Base-by-base conservation (phyloP, 2,797 vertebrate species). In the Rallus crepitans region DNA sequence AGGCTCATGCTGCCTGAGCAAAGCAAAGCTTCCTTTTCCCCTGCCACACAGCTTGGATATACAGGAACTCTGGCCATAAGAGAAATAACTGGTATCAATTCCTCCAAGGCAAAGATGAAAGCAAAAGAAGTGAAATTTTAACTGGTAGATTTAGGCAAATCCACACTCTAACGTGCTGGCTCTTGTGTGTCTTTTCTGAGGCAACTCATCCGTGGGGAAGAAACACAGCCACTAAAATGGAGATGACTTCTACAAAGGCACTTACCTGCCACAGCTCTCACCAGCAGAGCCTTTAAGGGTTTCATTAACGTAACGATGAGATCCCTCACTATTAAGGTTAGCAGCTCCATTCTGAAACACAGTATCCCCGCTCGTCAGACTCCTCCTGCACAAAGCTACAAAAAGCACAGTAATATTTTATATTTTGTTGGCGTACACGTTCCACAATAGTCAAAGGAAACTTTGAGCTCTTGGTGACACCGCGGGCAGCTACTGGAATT, bases 101-200 rank as follows among this genome's bases (percentile, higher is more conserved):
- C 27, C 30, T 40, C 15, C 23, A 50, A 73, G 28, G 6, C 27
- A 89, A 82, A 89, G 14, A 72, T 3, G 28, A 92, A 81, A 52
- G 5, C 15, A 69, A 85, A 93, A 50, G 2, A 2, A 13, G 8
- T 9, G 5, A 35, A 5, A 25, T 57, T 93, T 83, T 25, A 72
- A 57, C 28, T 53, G 40, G 28, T 76, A 63, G 23, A 30, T 82
- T 82, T 48, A 70, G 31, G 9, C 8, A 48, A 1, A 1, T 37
- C 40, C 15, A n/a, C 37, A 37, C 3, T 25, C 24, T 31, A 0
- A 2, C 47, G 31, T 1, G 0, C 16, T 56, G 52, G 42, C 15
- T 78, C 12, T 63, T 80, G 33, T 18, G 16, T 21, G 27, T 60
- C 20, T 83, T 81, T 83, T 56, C 55, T 0, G 1, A 87, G n/a